A percentile compares a stretch with the other conserved stretches of the same genome.
Conservation (phyloP, 2,797 vertebrate genomes). For the Acropternis orthonyx region DNA sequence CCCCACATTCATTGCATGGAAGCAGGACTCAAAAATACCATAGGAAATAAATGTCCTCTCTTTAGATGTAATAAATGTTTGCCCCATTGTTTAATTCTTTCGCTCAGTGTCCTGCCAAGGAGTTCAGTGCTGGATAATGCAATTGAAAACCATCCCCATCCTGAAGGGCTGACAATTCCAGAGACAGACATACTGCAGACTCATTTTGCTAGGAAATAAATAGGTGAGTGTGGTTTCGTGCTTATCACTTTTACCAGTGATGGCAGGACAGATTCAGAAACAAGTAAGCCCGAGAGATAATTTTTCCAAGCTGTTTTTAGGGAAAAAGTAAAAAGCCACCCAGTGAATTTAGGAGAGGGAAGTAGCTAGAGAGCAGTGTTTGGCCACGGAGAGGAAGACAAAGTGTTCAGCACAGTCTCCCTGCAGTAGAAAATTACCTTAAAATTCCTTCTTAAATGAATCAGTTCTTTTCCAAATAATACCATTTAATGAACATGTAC, state of each 20-base stretch:
- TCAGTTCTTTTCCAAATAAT: constrained; percentile 7
- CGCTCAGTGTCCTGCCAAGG: neutral
- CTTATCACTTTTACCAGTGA: neutral
- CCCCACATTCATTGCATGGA: accelerated
- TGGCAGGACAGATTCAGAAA: neutral
- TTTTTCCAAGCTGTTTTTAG: neutral
- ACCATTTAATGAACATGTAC: neutral
- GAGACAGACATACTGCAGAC: neutral
- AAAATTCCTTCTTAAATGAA: constrained; percentile 15
- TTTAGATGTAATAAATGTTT: neutral
- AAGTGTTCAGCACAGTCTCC: neutral
- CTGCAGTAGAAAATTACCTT: neutral
- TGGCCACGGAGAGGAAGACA: neutral
- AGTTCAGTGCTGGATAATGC: neutral
- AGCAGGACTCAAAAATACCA: neutral
- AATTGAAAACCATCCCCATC: neutral
- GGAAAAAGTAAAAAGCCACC: accelerated
- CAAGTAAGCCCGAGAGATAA: neutral
- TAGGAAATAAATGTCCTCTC: neutral
- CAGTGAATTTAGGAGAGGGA: neutral
- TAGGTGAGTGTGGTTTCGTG: neutral
- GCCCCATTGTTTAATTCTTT: neutral
- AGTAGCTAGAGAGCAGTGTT: neutral
- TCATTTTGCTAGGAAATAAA: neutral
- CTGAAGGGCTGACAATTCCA: neutral